phyloP scores from a whole-genome alignment of 2,797 vertebrate species.

The Sciaenops ocellatus region DNA sequence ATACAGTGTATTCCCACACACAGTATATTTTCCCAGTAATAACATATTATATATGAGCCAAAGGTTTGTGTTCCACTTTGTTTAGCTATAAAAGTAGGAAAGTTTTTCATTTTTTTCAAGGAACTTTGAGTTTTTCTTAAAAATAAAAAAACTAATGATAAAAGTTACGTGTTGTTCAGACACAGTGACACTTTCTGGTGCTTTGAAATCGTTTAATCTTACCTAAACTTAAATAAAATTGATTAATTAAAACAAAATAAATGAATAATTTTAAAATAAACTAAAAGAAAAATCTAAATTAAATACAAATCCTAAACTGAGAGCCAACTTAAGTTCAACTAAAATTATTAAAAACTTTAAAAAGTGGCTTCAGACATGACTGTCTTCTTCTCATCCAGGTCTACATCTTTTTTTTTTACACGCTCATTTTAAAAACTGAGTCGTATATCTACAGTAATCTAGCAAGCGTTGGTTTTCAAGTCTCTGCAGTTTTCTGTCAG shows the following conservation, averaged over 20 bases:
- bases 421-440: neutral
- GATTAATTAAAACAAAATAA: neutral
- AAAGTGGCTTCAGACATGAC: neutral
- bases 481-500: slow-evolving; percentile 14
- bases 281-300: neutral
- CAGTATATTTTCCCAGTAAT: too few relatives aligned
- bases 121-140: neutral
- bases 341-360: neutral
- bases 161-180: neutral
- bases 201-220: too few relatives aligned
- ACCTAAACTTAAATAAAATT: neutral
- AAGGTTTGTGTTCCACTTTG: too few relatives aligned
- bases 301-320: neutral
- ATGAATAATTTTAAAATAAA: neutral
- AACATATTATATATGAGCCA: too few relatives aligned
- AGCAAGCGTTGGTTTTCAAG: neutral
- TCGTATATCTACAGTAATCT: neutral
- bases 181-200: neutral
- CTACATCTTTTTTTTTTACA: neutral
- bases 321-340: too few relatives aligned
- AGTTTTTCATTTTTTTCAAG: neutral
- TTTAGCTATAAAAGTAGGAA: neutral
- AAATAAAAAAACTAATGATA: too few relatives aligned
- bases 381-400: neutral
- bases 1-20: too few relatives aligned